A percentile compares a stretch with the other conserved stretches of the same genome.
Evolutionary conservation across 1,140 invertebrate genomes (phyloP).

Genomic region (Tribolium madens): DNA sequence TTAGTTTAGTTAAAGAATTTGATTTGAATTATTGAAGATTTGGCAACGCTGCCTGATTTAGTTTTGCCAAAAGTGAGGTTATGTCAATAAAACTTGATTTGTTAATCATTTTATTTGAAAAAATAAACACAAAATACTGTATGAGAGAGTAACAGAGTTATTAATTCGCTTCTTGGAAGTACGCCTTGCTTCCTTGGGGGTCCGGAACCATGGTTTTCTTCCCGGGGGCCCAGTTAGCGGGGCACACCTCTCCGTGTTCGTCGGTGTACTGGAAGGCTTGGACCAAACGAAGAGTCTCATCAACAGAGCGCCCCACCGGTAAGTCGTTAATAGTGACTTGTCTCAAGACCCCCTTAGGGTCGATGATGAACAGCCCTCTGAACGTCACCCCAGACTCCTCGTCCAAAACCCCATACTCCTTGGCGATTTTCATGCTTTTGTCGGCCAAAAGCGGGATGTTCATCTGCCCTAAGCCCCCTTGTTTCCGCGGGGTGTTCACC

Average conservation of each 20-base stretch:
- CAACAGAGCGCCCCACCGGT: constrained; percentile 92
- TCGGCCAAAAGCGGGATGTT: constrained; percentile 96
- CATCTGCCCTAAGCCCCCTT: constrained; percentile 95
- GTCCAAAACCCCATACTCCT: constrained; percentile 93
- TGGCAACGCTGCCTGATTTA: too few relatives aligned
- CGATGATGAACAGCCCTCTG: constrained; percentile 98
- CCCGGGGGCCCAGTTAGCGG: constrained; percentile 97
- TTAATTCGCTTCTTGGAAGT: constrained; percentile 80
- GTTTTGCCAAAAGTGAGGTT: too few relatives aligned
- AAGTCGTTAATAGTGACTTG: constrained; percentile 99
- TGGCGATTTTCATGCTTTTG: constrained; percentile 88
- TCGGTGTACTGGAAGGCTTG: constrained; percentile 99
- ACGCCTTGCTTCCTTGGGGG: constrained; percentile 85
- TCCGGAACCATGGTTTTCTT: constrained; percentile 95
- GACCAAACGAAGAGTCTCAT: constrained; percentile 93
- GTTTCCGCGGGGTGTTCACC: constrained; percentile 94
- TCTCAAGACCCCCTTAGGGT: constrained; percentile 85
- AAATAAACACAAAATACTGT: constrained; percentile 17
- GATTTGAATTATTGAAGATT: too few relatives aligned
- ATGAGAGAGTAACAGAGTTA: neutral
- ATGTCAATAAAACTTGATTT: too few relatives aligned
- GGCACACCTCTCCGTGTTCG: constrained; percentile 96
- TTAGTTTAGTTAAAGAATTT: too few relatives aligned
- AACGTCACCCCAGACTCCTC: constrained; percentile 95
- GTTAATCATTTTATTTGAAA: neutral